These are phyloP conservation scores for Pseudorhiza aurosa DNA, from an alignment of 30 jellyfish, hydroid and myxozoan genomes.

Conservation along the genomic window DNA sequence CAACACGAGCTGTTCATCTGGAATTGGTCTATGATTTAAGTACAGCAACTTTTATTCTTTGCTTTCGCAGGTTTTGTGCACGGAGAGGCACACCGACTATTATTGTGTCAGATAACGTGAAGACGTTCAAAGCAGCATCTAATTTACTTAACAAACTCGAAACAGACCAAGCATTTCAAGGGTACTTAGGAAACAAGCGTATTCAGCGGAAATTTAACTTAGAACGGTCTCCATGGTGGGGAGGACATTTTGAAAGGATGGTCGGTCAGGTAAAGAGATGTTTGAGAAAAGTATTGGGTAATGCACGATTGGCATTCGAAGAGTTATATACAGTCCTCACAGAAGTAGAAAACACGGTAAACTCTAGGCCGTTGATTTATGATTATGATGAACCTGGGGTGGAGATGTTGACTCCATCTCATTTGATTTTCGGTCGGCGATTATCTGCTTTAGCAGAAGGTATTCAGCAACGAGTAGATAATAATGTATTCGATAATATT, in stretches of 20 bases:
- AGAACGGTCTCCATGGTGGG: conserved; percentile 40
- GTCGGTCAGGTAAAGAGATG: conserved; percentile 33
- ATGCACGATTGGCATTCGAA: conserved; percentile 12
- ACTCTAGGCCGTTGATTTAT: conserved; percentile 20
- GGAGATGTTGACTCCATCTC: conserved; percentile 6
- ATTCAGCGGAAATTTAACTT: conserved; percentile 18
- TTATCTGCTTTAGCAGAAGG: conserved; percentile 1
- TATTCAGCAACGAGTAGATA: not conserved
- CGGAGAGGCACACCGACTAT: conserved; percentile 3
- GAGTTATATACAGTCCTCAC: conserved; percentile 16
- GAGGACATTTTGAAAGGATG: conserved; percentile 30
- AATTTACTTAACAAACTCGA: not conserved
- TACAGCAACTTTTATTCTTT: conserved; percentile 3
- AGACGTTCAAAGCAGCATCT: conserved; percentile 16
- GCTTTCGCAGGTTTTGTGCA: conserved; percentile 17
- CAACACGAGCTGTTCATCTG: conserved; percentile 50
- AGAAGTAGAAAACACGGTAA: conserved; percentile 18
- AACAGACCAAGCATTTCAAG: not conserved
- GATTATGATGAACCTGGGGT: not conserved
- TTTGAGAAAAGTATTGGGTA: conserved; percentile 9
- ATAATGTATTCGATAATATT: too few relatives aligned
- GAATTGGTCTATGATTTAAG: conserved; percentile 14
- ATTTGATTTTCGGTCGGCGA: conserved; percentile 10
- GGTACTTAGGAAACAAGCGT: not conserved
- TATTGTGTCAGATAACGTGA: conserved; percentile 33